phyloP scores from a whole-genome alignment of 2,113 vertebrate genomes.

The Misgurnus mizolepis region DNA sequence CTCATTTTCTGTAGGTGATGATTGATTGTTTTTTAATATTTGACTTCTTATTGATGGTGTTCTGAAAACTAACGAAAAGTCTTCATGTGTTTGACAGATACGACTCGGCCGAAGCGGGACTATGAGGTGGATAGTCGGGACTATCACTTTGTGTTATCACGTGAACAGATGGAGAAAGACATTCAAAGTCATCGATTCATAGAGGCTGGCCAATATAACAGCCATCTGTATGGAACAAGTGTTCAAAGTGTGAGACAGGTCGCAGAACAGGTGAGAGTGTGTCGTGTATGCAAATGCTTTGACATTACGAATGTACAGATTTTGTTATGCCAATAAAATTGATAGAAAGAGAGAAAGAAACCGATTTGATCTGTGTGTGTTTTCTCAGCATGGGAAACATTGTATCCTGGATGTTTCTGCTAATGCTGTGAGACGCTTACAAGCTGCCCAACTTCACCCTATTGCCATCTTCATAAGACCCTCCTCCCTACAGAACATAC shows the following conservation, averaged over 20 bases:
- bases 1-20: too few species aligned
- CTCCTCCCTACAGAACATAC: slow-evolving; percentile 85
- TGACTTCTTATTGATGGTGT: too few species aligned
- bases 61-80: neutral
- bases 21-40: too few species aligned
- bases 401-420: slow-evolving; percentile 81
- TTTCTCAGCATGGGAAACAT: slow-evolving; percentile 75
- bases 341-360: neutral
- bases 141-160: slow-evolving; percentile 89
- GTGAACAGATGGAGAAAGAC: slow-evolving; percentile 93
- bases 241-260: slow-evolving; percentile 87
- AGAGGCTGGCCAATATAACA: slow-evolving; percentile 87
- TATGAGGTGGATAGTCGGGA: slow-evolving; percentile 89
- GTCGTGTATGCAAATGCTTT: too few species aligned
- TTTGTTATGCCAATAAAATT: too few species aligned
- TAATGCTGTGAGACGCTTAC: slow-evolving; percentile 78
- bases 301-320: too few species aligned
- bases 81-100: slow-evolving; percentile 70
- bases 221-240: slow-evolving; percentile 87
- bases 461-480: slow-evolving; percentile 89
- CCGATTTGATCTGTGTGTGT: neutral
- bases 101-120: slow-evolving; percentile 85
- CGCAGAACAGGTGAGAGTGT: slow-evolving; percentile 79
- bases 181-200: slow-evolving; percentile 91
- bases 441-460: slow-evolving; percentile 85